phyloP scores from a whole-genome alignment of 2,797 vertebrate genomes.

The Xenopus petersii region DNA sequence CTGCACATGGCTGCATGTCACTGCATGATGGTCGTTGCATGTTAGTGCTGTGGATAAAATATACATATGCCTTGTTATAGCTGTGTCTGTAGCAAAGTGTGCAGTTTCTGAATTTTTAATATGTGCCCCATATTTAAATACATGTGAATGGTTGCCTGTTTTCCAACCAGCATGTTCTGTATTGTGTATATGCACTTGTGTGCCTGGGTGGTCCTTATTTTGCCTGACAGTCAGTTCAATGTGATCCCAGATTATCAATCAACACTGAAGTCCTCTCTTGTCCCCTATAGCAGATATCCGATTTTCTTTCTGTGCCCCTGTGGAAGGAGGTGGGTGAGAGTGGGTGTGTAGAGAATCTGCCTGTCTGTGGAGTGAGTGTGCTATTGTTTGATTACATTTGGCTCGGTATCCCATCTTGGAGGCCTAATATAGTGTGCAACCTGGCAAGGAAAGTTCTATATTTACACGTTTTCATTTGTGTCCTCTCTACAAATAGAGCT shows the following conservation, averaged over 20 bases:
- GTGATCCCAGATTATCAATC: constrained; percentile 7
- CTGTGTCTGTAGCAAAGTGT: too few relatives aligned
- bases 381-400: not conserved
- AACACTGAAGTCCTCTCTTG: constrained; percentile 40
- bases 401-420: not conserved
- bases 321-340: constrained; percentile 52
- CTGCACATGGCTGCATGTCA: not conserved
- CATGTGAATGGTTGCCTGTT: not conserved
- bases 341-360: not conserved
- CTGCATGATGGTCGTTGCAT: not conserved
- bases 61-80: not conserved
- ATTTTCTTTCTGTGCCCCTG: constrained; percentile 53
- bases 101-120: too few relatives aligned
- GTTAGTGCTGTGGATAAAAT: not conserved
- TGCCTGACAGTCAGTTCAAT: not conserved
- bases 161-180: not conserved
- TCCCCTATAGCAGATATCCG: constrained; percentile 52
- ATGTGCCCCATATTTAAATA: too few relatives aligned
- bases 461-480: too few relatives aligned
- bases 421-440: too few relatives aligned
- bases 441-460: too few relatives aligned
- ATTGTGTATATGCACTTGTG: not conserved
- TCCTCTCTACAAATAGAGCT: too few relatives aligned
- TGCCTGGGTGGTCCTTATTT: too few relatives aligned
- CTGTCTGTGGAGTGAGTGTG: not conserved